Evolutionary conservation across 2,888 invertebrate species (phyloP).

Genomic region (Agrotis segetum): DNA sequence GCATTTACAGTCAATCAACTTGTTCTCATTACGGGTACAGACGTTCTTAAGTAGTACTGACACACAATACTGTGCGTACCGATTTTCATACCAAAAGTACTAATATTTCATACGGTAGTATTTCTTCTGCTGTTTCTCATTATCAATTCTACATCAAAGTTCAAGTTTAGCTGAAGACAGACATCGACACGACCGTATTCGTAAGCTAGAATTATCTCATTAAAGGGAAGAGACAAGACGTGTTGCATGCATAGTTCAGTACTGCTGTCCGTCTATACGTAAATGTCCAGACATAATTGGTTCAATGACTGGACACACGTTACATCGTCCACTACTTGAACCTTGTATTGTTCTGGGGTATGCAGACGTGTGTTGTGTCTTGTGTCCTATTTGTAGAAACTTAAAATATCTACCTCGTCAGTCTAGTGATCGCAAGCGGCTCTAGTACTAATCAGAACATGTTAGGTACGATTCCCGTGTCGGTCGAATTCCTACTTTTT

Average conservation of each 20-base stretch:
- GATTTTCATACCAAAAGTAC: not conserved
- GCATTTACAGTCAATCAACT: slow-evolving; percentile 28
- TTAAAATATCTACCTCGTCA: slow-evolving; percentile 26
- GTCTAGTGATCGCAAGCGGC: not conserved
- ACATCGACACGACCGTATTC: slow-evolving; percentile 33
- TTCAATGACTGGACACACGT: slow-evolving; percentile 60
- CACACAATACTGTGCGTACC: not conserved
- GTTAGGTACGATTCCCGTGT: not conserved
- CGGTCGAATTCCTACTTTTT: not conserved
- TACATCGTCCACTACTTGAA: slow-evolving; percentile 42
- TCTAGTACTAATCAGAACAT: not conserved
- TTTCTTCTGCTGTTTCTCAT: not conserved
- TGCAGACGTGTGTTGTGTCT: slow-evolving; percentile 7
- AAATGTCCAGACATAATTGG: slow-evolving; percentile 60
- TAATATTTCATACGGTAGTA: not conserved
- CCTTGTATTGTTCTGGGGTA: slow-evolving; percentile 8
- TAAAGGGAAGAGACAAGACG: slow-evolving; percentile 56
- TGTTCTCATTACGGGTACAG: slow-evolving; percentile 37
- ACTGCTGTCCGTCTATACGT: slow-evolving; percentile 51
- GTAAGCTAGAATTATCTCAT: slow-evolving; percentile 52
- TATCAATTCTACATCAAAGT: not conserved
- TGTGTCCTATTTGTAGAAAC: not conserved
- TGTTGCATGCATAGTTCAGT: slow-evolving; percentile 63
- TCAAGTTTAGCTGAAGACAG: slow-evolving; percentile 25
- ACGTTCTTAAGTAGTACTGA: slow-evolving; percentile 37